Base-by-base conservation (phyloP, 1,140 invertebrate species). In the Capitella teleta region DNA sequence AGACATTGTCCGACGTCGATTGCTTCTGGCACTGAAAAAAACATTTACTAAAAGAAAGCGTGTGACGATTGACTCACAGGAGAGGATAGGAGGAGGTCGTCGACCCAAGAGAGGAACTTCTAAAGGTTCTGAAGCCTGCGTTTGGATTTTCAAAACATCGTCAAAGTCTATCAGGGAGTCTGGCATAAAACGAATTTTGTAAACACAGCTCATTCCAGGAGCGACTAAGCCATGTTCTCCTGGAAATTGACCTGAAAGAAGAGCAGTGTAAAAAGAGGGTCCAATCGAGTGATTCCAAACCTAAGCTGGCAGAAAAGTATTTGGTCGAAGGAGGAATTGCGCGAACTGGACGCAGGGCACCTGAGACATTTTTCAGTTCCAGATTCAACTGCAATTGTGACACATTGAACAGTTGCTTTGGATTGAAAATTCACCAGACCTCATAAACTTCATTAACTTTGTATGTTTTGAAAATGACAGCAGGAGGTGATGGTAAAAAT, bases 211-310 rank as follows among this genome's bases (percentile, higher is more conserved):
- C 61, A 74, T 67, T 0, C 71, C 71, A 12, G 70, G 66, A 4
- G 71, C 71, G 6, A 74, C 66, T 10, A 72, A 46, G 0, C 70
- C 69, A 52, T 64, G 62, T 16, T 68, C 67, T 32, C 66, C 66
- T 6, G 71, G 71, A 53, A 72, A 74, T 58, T 72, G 70, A 43
- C 71, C 70, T 70, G n/a, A n/a, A n/a, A n/a, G n/a, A n/a, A n/a
- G n/a, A n/a, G n/a, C n/a, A n/a, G n/a, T n/a, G n/a, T n/a, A n/a
- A n/a, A n/a, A n/a, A n/a, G n/a, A n/a, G n/a, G n/a, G n/a, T n/a
- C n/a, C n/a, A n/a, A n/a, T n/a, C n/a, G n/a, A n/a, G n/a, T n/a
- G n/a, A n/a, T n/a, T n/a, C n/a, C n/a, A n/a, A n/a, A 72, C 68
- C 68, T 28, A 73, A 53, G 44, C 70, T 66, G 32, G 72, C 43